A percentile compares a stretch with the other conserved stretches of the same genome.
Evolutionary conservation across 1,140 invertebrate genomes (phyloP).

Genomic region (Whitmania pigra): DNA sequence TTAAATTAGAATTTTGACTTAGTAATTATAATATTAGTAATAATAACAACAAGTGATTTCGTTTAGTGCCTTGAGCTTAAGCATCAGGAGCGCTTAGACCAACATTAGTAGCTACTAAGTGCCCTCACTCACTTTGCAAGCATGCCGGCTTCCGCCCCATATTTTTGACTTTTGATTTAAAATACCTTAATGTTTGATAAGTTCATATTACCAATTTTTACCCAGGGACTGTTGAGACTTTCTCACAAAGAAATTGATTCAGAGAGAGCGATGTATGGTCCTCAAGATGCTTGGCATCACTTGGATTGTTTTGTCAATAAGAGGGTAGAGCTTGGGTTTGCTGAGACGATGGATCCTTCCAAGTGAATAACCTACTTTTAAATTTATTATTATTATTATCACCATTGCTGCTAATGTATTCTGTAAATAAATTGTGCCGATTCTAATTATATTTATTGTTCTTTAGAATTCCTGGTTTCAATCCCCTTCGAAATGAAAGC

Average conservation of each 20-base stretch:
- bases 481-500: conserved; percentile 59
- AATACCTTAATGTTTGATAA: neutral
- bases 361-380: conserved; percentile 13
- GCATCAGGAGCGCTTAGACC: no score
- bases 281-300: conserved; percentile 68
- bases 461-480: conserved; percentile 58
- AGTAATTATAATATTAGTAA: no score
- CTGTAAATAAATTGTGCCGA: no score
- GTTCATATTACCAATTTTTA: conserved; percentile 10
- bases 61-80: no score
- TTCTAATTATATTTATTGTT: neutral
- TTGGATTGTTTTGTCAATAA: conserved; percentile 75
- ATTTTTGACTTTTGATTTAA: neutral
- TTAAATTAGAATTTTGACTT: conserved; percentile 7
- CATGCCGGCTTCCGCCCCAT: no score
- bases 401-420: no score
- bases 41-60: no score
- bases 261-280: conserved; percentile 64
- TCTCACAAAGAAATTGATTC: conserved; percentile 75
- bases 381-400: neutral
- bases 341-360: conserved; percentile 28
- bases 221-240: conserved; percentile 61
- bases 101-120: no score
- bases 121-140: no score
- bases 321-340: conserved; percentile 59